Conservation (phyloP, 1,140 invertebrate genomes). For the Lucilia cuprina region DNA sequence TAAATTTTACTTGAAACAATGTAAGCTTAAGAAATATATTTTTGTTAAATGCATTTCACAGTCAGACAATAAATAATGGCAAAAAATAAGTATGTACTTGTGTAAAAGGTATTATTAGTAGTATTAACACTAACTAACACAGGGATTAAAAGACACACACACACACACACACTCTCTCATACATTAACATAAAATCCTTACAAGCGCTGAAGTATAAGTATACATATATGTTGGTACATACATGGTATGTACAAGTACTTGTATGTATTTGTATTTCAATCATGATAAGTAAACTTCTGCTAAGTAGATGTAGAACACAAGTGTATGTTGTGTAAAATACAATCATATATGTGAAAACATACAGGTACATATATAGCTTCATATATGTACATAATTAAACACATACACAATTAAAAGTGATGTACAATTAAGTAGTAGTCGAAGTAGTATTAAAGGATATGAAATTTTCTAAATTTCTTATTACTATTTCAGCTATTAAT, state of each 20-base stretch:
- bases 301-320: too few relatives aligned
- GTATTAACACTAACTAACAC: not conserved
- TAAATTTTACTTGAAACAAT: not conserved
- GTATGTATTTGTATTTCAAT: not conserved
- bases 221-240: not conserved
- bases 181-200: too few relatives aligned
- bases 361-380: too few relatives aligned
- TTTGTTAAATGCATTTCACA: not conserved
- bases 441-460: too few relatives aligned
- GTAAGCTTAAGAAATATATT: not conserved
- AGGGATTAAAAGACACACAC: not conserved
- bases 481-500: too few relatives aligned
- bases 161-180: too few relatives aligned
- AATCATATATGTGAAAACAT: too few relatives aligned
- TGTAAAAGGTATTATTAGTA: not conserved
- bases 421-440: too few relatives aligned
- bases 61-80: not conserved
- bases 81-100: not conserved
- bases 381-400: too few relatives aligned
- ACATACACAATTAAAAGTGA: too few relatives aligned
- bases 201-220: not conserved
- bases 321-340: too few relatives aligned
- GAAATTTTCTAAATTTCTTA: too few relatives aligned
- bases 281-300: not conserved
- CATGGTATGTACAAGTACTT: not conserved